Evolutionary conservation across 2,888 invertebrate genomes (phyloP).

Genomic region (Odontomyia ornata): DNA sequence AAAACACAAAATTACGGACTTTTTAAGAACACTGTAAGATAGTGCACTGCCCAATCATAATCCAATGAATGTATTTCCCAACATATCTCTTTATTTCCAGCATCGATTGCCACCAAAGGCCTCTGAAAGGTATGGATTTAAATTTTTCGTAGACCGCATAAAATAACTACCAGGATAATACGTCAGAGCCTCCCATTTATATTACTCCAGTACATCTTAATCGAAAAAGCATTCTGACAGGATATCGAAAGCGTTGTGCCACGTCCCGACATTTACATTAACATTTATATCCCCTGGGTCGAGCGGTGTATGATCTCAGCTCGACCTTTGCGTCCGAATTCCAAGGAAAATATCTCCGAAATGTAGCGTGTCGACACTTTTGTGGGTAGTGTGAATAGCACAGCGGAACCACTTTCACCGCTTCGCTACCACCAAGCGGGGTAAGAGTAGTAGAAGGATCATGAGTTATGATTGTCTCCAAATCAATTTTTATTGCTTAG

Average conservation of each 20-base stretch:
- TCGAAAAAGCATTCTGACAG: slow-evolving; percentile 42
- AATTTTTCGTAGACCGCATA: slow-evolving; percentile 23
- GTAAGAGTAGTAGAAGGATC: slow-evolving; percentile 25
- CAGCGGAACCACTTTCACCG: neutral
- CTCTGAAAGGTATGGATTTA: slow-evolving; percentile 20
- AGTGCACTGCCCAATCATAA: too few relatives aligned
- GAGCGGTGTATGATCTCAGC: neutral
- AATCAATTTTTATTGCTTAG: slow-evolving; percentile 49
- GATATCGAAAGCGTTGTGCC: slow-evolving; percentile 26
- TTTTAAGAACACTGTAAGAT: too few relatives aligned
- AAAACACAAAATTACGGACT: too few relatives aligned
- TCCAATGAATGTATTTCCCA: too few relatives aligned
- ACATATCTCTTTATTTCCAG: too few relatives aligned
- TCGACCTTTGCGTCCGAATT: neutral
- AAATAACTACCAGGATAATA: slow-evolving; percentile 19
- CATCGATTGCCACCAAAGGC: too few relatives aligned
- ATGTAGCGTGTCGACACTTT: neutral
- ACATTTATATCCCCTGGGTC: slow-evolving; percentile 36
- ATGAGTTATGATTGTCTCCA: slow-evolving; percentile 49
- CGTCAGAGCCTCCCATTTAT: slow-evolving; percentile 20
- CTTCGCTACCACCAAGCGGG: neutral
- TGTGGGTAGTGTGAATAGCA: neutral
- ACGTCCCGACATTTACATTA: slow-evolving; percentile 48
- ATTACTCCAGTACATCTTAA: slow-evolving; percentile 20
- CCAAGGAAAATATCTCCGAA: neutral